Evolutionary conservation across 2,888 invertebrate species (phyloP).

Genomic region (Chalcis sispes): DNA sequence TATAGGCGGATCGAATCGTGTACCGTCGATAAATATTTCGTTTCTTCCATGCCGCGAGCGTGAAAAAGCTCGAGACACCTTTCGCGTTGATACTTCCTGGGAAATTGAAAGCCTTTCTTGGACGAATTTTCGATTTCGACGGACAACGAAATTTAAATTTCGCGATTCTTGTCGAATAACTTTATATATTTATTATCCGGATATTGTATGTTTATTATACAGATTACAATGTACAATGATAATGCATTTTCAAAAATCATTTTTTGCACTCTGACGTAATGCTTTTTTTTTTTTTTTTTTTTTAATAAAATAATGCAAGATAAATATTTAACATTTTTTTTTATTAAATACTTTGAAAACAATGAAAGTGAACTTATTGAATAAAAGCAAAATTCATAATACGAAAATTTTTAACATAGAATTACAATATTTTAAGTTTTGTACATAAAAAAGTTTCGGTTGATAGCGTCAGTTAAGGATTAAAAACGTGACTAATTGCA

Average conservation of each 20-base stretch:
- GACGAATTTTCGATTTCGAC: slow-evolving; percentile 30
- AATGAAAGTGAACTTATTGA: not conserved
- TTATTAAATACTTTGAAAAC: not conserved
- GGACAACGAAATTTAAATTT: not conserved
- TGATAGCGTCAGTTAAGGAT: slow-evolving; percentile 65
- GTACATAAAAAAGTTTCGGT: slow-evolving; percentile 23
- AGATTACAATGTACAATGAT: no score
- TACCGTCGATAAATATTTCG: slow-evolving; percentile 44
- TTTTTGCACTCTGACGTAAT: no score
- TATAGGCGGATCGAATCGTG: slow-evolving; percentile 46
- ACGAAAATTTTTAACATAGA: slow-evolving; percentile 30
- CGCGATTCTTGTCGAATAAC: no score
- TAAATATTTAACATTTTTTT: not conserved
- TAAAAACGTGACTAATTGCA: slow-evolving; percentile 69
- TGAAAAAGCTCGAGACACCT: not conserved
- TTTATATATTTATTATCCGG: no score
- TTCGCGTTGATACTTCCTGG: slow-evolving; percentile 3
- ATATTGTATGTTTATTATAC: no score
- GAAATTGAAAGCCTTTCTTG: slow-evolving; percentile 32
- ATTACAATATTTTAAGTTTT: slow-evolving; percentile 24
- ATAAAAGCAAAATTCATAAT: slow-evolving; percentile 24
- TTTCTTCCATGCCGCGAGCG: slow-evolving; percentile 27
- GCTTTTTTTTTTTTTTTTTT: no score
- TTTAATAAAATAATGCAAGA: no score
- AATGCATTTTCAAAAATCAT: no score